A percentile compares a stretch with the other conserved stretches of the same genome.
Evolutionary conservation across 1,140 invertebrate species (phyloP).

Genomic region (Formica exsecta): DNA sequence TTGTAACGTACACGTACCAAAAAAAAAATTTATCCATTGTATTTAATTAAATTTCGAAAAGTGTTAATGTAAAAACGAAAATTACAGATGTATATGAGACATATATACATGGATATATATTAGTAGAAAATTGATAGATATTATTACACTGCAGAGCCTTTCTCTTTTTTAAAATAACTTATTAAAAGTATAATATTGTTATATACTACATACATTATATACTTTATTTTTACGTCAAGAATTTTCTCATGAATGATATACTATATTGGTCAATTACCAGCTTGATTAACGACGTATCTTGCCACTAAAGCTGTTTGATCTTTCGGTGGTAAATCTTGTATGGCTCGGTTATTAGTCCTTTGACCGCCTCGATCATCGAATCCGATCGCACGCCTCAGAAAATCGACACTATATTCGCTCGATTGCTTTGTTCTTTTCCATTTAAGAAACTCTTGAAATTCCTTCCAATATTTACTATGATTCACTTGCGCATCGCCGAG

Average conservation of each 20-base stretch:
- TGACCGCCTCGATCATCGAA: not conserved
- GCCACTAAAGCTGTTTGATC: conserved; percentile 60
- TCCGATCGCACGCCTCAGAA: not conserved
- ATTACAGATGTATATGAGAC: too few relatives aligned
- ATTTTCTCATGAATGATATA: not conserved
- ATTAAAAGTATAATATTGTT: not conserved
- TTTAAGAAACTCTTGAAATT: conserved; percentile 58
- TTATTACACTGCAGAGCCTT: too few relatives aligned
- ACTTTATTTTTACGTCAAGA: not conserved
- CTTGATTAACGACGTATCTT: conserved; percentile 72
- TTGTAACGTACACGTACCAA: too few relatives aligned
- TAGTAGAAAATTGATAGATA: too few relatives aligned
- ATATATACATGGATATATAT: too few relatives aligned
- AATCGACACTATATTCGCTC: not conserved
- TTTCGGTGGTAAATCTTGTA: conserved; percentile 30
- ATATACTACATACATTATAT: not conserved
- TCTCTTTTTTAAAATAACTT: too few relatives aligned
- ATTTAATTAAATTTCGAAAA: not conserved
- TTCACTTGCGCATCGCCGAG: not conserved
- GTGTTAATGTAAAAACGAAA: too few relatives aligned
- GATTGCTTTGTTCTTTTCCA: conserved; percentile 28
- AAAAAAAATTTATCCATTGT: too few relatives aligned
- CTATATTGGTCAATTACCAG: conserved; percentile 53
- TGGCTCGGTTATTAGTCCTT: not conserved
- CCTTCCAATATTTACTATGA: conserved; percentile 31